Evolutionary conservation across 2,888 invertebrate species (phyloP), one percentile per base, ranked within the genome.

Genomic region (Calliscelio sp.): DNA sequence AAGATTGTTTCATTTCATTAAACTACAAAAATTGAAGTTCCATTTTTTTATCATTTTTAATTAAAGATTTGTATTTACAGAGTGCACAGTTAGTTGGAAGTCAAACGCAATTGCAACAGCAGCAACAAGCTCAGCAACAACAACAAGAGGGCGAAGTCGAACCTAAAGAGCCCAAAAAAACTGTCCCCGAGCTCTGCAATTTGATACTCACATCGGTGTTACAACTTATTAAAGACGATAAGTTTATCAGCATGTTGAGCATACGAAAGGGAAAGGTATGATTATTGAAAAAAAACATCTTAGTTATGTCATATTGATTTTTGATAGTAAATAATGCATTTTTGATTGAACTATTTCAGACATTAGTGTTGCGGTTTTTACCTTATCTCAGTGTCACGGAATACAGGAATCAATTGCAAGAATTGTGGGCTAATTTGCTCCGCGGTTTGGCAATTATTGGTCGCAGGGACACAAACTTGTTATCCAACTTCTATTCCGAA

Each of bases 221-320:
- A 38, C 95, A 95, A 83, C 94, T 97, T 25, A 92, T 96, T 32
- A 95, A 95, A 82, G 95, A 95, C 3, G 97, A 97, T 68, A 95
- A 97, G 88, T 93, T 97, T 79, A 93, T 95, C 25, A 95, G 95
- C 89, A 95, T 97, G 94, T 93, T 97, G 90, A 95, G 95, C 86
- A 96, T 97, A 55, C 95, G 97, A 87, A 98, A 98, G 91, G 98
- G 97, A 89, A 96, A 97, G 95, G 97, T 97, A 92, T 89, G 92
- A 87, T 74, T 25, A 28, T 28, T 28, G 28, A 28, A 8, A 28
- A 38, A 38, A 38, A 11, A 38, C 38, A 28, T 32, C 7, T 14
- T 55, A 55, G 2, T 24, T 20, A 28, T 53, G n/a, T 25, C 22
- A 49, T 32, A n/a, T n/a, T n/a, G n/a, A n/a, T n/a, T n/a, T n/a